A percentile compares a stretch with the other conserved stretches of the same genome.
phyloP scores from a whole-genome alignment of 2,797 vertebrate species.

The Valencia hispanica region DNA sequence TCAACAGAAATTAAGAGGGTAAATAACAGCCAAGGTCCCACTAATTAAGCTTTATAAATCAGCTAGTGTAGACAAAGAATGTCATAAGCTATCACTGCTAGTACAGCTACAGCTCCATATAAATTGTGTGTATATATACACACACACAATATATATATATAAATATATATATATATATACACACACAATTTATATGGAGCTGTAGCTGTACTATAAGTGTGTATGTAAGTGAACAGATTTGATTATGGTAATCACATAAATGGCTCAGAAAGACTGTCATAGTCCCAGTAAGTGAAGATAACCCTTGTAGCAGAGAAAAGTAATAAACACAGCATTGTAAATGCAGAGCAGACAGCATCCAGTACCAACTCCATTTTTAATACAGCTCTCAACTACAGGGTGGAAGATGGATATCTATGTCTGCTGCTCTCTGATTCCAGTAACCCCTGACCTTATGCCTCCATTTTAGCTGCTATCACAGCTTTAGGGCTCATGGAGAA shows the following conservation, averaged over 20 bases:
- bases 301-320: not conserved
- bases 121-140: no score
- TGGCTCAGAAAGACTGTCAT: constrained; percentile 16
- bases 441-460: constrained; percentile 27
- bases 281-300: constrained; percentile 6
- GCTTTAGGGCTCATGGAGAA: constrained; percentile 16
- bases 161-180: no score
- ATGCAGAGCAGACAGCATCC: constrained; percentile 27
- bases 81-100: not conserved
- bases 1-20: not conserved
- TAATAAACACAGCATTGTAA: constrained; percentile 10
- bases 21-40: not conserved
- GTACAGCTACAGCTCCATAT: not conserved
- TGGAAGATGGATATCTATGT: constrained; percentile 20
- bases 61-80: not conserved
- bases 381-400: constrained; percentile 19
- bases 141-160: no score
- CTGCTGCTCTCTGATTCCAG: constrained; percentile 4
- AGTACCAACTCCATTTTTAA: constrained; percentile 18
- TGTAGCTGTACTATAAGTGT: no score
- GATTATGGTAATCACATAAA: constrained; percentile 47
- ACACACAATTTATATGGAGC: no score
- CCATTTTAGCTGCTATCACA: constrained; percentile 3
- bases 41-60: not conserved
- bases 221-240: constrained; percentile 30